Evolutionary conservation across 2,888 invertebrate species (phyloP).

Genomic region (Ophion ellenae): DNA sequence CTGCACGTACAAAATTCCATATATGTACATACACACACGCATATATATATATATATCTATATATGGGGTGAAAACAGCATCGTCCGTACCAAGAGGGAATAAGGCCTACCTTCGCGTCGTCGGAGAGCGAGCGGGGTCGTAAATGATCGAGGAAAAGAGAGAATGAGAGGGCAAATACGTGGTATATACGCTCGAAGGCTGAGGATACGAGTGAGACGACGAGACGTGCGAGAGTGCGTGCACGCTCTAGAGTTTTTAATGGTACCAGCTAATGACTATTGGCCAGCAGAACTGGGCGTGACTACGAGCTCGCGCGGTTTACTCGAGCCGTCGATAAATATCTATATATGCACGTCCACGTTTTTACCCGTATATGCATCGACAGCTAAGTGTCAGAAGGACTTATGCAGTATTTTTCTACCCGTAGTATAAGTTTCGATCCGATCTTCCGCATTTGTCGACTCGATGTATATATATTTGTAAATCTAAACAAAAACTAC

Average conservation of each 20-base stretch:
- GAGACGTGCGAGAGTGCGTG: slow-evolving; percentile 75
- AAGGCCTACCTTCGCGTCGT: slow-evolving; percentile 63
- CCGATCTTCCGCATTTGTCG: background rate
- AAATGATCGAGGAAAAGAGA: slow-evolving; percentile 59
- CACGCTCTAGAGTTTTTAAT: slow-evolving; percentile 81
- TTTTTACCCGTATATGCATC: slow-evolving; percentile 2
- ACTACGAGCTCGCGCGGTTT: slow-evolving; percentile 78
- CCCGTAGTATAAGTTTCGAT: background rate
- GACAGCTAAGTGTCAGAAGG: slow-evolving; percentile 4
- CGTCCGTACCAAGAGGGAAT: slow-evolving; percentile 36
- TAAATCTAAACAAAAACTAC: background rate
- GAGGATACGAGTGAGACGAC: slow-evolving; percentile 44
- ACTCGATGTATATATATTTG: background rate
- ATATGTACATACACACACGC: background rate
- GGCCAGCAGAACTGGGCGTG: slow-evolving; percentile 83
- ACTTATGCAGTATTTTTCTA: slow-evolving; percentile 1
- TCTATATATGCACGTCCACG: slow-evolving; percentile 6
- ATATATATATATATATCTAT: background rate
- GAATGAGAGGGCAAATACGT: slow-evolving; percentile 21
- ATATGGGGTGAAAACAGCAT: slow-evolving; percentile 9
- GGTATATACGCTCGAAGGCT: slow-evolving; percentile 16
- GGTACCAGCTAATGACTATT: slow-evolving; percentile 84
- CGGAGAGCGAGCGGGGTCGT: slow-evolving; percentile 53
- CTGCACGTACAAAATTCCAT: too few species aligned
- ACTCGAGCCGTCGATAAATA: slow-evolving; percentile 52